Evolutionary conservation across 1,140 invertebrate genomes (phyloP), one percentile per base, ranked within the genome.

Genomic region (Drosophila funebris): DNA sequence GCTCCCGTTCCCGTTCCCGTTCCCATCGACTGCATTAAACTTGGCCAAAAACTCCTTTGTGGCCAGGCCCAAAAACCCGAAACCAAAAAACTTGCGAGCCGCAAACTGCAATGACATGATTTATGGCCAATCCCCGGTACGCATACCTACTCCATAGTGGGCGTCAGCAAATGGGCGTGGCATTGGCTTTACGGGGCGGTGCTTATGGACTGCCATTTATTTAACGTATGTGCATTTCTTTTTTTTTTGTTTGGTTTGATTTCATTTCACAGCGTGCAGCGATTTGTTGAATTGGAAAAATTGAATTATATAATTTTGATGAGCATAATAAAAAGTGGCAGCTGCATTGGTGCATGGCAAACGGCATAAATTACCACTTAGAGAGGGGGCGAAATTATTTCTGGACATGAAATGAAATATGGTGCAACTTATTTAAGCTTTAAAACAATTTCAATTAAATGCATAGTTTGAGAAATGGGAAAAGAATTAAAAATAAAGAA

Each of bases 261-360:
- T 56, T 56, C 52, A 46, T 36, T 56, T 27, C 44, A 39, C 29
- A 27, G 37, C 33, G 4, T n/a, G 67, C 76, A 50, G 70, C 69
- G 74, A 85, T 87, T 87, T 76, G 31, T 71, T 60, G 71, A 66
- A 87, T 82, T 87, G 82, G 71, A 76, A 87, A 88, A 82, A 87
- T 87, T 87, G 78, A 87, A 87, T 87, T 87, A 87, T 87, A 87
- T 66, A 61, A 75, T 82, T 87, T 87, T 87, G 82, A 87, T 87
- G 82, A 78, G 70, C 70, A 68, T 68, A 85, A 85, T 80, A 76
- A 85, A 84, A 85, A 74, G 73, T 73, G 64, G 63, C 73, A 66
- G 61, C 33, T 66, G 68, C 68, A 66, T 1, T 66, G 27, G 20
- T 6, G 60, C 60, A 22, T 31, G n/a, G 50, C 60, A 60, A 50